Conservation (phyloP, 37 sponge, comb jelly and placozoan species). For the Agelas oroides region DNA sequence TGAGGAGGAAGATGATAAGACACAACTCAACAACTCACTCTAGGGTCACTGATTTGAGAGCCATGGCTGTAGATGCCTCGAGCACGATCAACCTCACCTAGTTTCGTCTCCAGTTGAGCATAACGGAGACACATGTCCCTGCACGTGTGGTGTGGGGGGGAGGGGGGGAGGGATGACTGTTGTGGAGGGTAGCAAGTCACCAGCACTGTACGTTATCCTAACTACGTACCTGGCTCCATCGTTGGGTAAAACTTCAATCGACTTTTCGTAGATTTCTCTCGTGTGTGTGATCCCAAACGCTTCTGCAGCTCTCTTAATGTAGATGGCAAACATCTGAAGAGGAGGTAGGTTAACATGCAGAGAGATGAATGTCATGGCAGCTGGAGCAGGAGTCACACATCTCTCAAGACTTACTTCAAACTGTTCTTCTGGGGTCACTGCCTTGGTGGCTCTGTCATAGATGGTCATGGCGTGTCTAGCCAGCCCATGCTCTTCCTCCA, state of each 20-base stretch:
- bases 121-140: constrained; percentile 92
- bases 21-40: constrained; percentile 47
- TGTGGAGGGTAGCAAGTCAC: background rate
- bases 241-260: constrained; percentile 92
- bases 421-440: constrained; percentile 84
- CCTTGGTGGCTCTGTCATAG: constrained; percentile 94
- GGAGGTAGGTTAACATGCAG: background rate
- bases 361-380: background rate
- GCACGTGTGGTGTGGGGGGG: background rate
- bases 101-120: constrained; percentile 94
- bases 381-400: no score
- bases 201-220: background rate
- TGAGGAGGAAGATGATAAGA: background rate
- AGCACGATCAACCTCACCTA: constrained; percentile 97
- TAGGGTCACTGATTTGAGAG: constrained; percentile 96
- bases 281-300: constrained; percentile 95
- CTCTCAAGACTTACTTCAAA: constrained; percentile 89
- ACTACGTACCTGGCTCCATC: constrained; percentile 69
- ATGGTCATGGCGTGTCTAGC: constrained; percentile 98
- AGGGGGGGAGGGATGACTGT: background rate
- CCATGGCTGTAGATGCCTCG: constrained; percentile 90
- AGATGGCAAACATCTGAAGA: constrained; percentile 92
- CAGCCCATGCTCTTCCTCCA: constrained; percentile 97
- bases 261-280: constrained; percentile 97
- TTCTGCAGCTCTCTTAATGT: constrained; percentile 93